Evolutionary conservation across 2,888 invertebrate genomes (phyloP).

Genomic region (Cheilosia urbana): DNA sequence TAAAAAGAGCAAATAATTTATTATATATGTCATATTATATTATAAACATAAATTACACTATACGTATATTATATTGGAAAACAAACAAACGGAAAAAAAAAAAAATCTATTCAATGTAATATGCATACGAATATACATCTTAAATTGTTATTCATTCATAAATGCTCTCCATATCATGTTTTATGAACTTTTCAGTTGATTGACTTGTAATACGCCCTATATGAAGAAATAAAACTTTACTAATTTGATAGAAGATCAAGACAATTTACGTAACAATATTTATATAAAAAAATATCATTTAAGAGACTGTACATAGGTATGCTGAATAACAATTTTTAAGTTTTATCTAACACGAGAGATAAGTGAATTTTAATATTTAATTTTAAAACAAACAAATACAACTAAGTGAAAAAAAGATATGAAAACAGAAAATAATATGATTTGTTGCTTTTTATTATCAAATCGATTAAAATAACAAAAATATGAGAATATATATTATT

Average conservation of each 20-base stretch:
- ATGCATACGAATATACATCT: constrained; percentile 43
- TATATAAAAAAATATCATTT: constrained; percentile 67
- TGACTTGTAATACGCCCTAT: constrained; percentile 23
- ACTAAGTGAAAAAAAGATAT: constrained; percentile 34
- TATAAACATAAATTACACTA: constrained; percentile 17
- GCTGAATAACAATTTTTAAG: constrained; percentile 67
- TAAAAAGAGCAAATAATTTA: constrained; percentile 17
- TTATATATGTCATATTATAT: constrained; percentile 25
- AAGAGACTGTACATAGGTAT: constrained; percentile 74
- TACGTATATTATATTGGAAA: constrained; percentile 46
- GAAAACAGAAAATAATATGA: constrained; percentile 56
- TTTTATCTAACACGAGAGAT: constrained; percentile 63
- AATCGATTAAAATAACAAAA: constrained; percentile 59
- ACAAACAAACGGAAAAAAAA: not conserved
- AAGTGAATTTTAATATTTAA: constrained; percentile 63
- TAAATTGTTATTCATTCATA: constrained; percentile 62
- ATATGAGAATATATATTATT: constrained; percentile 67
- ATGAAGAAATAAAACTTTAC: constrained; percentile 21
- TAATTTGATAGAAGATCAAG: constrained; percentile 37
- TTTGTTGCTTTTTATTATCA: constrained; percentile 74
- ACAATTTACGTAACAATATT: constrained; percentile 43
- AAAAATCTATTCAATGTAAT: constrained; percentile 29
- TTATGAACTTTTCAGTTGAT: constrained; percentile 11
- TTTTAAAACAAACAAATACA: constrained; percentile 48
- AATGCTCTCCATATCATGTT: constrained; percentile 66